Percentiles rank a stretch among this genome's conserved stretches.
Conservation (phyloP, 2,888 invertebrate genomes). For the Sphaerophoria rueppellii region DNA sequence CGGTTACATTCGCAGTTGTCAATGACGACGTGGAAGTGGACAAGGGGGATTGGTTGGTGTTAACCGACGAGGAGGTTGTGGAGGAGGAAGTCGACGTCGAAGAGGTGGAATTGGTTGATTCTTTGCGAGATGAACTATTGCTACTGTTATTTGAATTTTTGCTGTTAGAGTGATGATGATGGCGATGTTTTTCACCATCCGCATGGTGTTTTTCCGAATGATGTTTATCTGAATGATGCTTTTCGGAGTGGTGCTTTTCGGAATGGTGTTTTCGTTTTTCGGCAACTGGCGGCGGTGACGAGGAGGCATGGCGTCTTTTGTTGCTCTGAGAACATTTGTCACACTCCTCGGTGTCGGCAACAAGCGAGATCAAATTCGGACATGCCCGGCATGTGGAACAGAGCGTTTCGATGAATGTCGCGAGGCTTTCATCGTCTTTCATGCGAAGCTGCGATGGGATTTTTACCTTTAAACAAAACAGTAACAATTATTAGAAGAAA, state of each 20-base stretch:
- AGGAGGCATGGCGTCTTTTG: conserved; percentile 78
- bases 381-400: conserved; percentile 82
- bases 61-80: conserved; percentile 35
- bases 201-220: conserved; percentile 56
- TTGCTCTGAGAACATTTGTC: conserved; percentile 80
- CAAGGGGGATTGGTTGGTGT: conserved; percentile 14
- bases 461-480: conserved; percentile 78
- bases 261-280: conserved; percentile 78
- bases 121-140: conserved; percentile 57
- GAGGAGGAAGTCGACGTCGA: conserved; percentile 55
- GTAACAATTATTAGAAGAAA: neutral
- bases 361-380: conserved; percentile 81
- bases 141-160: neutral
- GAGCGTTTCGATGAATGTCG: conserved; percentile 81
- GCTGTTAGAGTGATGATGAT: conserved; percentile 75
- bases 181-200: conserved; percentile 64
- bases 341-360: conserved; percentile 81
- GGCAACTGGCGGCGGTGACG: conserved; percentile 77
- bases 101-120: conserved; percentile 59
- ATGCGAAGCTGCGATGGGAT: conserved; percentile 81
- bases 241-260: conserved; percentile 70
- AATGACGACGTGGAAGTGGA: conserved; percentile 29
- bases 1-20: conserved; percentile 22
- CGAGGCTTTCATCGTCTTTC: conserved; percentile 81
- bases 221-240: conserved; percentile 77